Conservation (phyloP, 2,113 vertebrate genomes). For the Ellobius talpinus region DNA sequence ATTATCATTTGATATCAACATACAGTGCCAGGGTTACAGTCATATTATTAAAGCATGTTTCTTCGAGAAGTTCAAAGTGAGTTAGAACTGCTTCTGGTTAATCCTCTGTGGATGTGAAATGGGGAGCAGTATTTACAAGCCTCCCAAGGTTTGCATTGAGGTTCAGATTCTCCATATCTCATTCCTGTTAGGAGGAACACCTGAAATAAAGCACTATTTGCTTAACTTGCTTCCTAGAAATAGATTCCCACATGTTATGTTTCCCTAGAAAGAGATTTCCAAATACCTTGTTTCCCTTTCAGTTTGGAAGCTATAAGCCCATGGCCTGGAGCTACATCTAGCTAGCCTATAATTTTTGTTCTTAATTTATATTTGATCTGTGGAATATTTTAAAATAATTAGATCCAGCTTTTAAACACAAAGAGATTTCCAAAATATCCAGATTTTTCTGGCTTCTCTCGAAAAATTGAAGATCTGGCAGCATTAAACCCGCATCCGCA, state of each 20-base stretch:
- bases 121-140: neutral
- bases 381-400: conserved; percentile 59
- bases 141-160: neutral
- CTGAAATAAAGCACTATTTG: conserved; percentile 36
- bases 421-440: conserved; percentile 22
- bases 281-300: neutral
- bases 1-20: conserved; percentile 60
- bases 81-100: conserved; percentile 52
- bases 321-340: conserved; percentile 5
- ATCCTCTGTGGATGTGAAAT: neutral
- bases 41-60: conserved; percentile 56
- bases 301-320: conserved; percentile 60
- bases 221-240: conserved; percentile 40
- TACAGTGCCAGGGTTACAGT: conserved; percentile 34
- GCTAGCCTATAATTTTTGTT: conserved; percentile 13
- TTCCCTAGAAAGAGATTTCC: conserved; percentile 25
- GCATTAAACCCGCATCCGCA: conserved; percentile 20
- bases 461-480: conserved; percentile 59
- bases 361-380: neutral
- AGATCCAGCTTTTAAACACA: conserved; percentile 41
- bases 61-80: conserved; percentile 44
- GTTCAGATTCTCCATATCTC: neutral
- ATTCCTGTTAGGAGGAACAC: neutral
- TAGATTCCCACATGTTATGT: neutral
- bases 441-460: conserved; percentile 50